Conservation (phyloP, 2,888 invertebrate genomes). For the Pristionchus entomophagus region DNA sequence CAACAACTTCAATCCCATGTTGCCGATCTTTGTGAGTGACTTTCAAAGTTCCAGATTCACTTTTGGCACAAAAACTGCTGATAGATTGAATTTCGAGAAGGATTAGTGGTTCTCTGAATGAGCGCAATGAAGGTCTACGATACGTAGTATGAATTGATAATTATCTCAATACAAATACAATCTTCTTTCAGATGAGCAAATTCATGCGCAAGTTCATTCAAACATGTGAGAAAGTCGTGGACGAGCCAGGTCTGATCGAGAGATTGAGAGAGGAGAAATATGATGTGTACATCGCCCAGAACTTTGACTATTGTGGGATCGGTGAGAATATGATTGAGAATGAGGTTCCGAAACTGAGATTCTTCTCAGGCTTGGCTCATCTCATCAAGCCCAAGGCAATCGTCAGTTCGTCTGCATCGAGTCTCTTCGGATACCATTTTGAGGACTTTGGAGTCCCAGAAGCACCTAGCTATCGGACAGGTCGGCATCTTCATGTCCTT, state of each 20-base stretch:
- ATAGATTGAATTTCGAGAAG: too few relatives aligned
- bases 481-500: neutral
- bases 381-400: neutral
- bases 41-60: too few relatives aligned
- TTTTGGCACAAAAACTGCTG: too few relatives aligned
- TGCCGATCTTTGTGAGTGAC: neutral
- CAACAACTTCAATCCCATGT: constrained; percentile 7
- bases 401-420: neutral
- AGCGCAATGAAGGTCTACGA: neutral
- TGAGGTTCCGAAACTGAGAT: neutral
- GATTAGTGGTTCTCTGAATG: too few relatives aligned
- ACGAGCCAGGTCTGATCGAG: constrained; percentile 8
- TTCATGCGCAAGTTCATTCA: neutral
- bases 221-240: neutral
- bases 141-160: too few relatives aligned
- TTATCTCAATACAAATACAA: too few relatives aligned
- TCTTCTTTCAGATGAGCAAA: neutral
- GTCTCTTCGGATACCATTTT: neutral
- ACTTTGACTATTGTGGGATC: constrained; percentile 10
- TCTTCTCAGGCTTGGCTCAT: neutral
- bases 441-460: neutral
- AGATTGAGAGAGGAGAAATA: neutral
- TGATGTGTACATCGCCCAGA: constrained; percentile 3
- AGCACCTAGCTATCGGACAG: neutral
- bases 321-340: neutral